Base-by-base conservation (phyloP, 2,797 vertebrate genomes). In the Enteromius radiatus region DNA sequence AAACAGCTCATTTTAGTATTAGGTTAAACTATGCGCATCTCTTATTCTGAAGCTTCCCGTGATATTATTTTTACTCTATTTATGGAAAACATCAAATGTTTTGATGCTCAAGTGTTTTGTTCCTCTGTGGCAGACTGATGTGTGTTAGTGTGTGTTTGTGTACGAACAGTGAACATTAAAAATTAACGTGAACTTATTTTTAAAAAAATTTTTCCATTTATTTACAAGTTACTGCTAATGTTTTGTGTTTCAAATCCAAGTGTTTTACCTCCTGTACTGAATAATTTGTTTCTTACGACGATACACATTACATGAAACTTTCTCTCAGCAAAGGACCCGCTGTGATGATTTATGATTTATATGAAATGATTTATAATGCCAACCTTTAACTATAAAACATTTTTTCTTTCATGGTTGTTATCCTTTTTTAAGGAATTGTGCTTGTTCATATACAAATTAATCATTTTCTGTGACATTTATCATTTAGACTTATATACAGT, bases 341-440 rank as follows among this genome's bases (percentile, higher is more conserved):
- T 47, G 68, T 47, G 79, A 73, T 75, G 71, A 75, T 74, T 74
- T 54, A 74, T 38, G 71, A 74, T 38, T 56, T 56, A 75, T 75
- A 8, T 38, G 33, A 81, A 80, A 80, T 61, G 36, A 70, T 59
- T 80, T 75, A 74, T 74, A 15, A 21, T 74, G 71, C 26, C 71
- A 71, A 73, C 68, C 21, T 73, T 71, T 81, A 71, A 63, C 56
- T 28, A 80, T 61, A 28, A 80, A 63, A 73, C 61, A 19, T 45
- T 73, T 70, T 71, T 71, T 28, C 36, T n/a, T 79, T 41, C 47
- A 79, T 23, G 23, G 33, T 69, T 79, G 21, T 69, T 26, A 21
- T 71, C 43, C 14, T 74, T 78, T 54, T 54, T 80, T 43, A 61
- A 47, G 21, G 1, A 21, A 63, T 19, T 69, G 26, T 3, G 5